phyloP scores from a whole-genome alignment of 2,797 vertebrate genomes.

The Pseudochromis fuscus region DNA sequence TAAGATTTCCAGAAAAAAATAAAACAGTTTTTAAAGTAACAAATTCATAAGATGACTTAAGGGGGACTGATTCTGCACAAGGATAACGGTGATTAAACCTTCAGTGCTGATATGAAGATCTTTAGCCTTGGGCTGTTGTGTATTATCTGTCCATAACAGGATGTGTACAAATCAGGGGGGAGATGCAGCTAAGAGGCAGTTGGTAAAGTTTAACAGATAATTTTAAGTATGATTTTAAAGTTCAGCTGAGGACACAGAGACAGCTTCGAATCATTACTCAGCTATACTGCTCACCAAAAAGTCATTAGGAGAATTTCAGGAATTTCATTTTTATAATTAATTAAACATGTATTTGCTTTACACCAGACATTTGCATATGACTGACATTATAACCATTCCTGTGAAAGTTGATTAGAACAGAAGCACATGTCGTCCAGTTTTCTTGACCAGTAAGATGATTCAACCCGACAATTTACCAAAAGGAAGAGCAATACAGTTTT shows the following conservation, averaged over 20 bases:
- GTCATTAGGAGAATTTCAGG: neutral
- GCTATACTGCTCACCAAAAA: neutral
- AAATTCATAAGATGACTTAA: conserved; percentile 9
- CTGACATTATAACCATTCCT: neutral
- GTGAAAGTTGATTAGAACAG: neutral
- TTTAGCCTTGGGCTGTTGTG: conserved; percentile 19
- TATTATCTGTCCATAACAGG: conserved; percentile 21
- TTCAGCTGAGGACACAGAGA: neutral
- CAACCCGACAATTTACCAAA: neutral
- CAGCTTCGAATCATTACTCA: neutral
- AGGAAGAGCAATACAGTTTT: neutral
- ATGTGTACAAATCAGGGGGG: conserved; percentile 5
- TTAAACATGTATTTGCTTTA: neutral
- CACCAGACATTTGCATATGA: neutral
- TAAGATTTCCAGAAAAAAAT: neutral
- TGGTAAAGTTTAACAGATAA: conserved; percentile 16
- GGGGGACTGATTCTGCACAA: conserved; percentile 1
- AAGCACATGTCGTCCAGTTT: neutral
- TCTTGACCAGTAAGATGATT: conserved; percentile 13
- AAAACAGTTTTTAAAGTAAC: neutral
- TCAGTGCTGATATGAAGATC: conserved; percentile 21
- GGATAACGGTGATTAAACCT: conserved; percentile 42
- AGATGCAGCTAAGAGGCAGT: conserved; percentile 14
- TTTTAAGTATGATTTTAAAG: conserved; percentile 13
- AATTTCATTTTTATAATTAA: neutral